Percentiles rank a stretch among this genome's conserved stretches.
Evolutionary conservation across 1,140 invertebrate species (phyloP).

Genomic region (Atta colombica): DNA sequence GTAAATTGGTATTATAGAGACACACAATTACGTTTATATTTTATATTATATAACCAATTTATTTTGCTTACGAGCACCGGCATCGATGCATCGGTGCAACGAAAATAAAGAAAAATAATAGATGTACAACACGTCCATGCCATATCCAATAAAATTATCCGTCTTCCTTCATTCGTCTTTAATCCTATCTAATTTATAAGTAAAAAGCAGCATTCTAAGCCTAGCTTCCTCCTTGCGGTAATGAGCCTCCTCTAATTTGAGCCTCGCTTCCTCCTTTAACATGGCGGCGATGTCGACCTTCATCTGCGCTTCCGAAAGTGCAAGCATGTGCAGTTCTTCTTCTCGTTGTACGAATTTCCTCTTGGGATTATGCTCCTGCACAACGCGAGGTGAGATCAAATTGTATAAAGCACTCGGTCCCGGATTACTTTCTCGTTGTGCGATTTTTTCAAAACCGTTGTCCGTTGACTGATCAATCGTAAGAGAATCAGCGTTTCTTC

Average conservation of each 20-base stretch:
- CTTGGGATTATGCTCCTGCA: slow-evolving; percentile 58
- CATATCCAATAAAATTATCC: background rate
- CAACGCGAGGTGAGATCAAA: slow-evolving; percentile 39
- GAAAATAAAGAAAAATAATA: slow-evolving; percentile 31
- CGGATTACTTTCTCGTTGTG: slow-evolving; percentile 6
- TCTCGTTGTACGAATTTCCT: slow-evolving; percentile 55
- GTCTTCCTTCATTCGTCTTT: slow-evolving; percentile 64
- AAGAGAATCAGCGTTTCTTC: background rate
- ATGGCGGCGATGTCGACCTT: slow-evolving; percentile 77
- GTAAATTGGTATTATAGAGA: slow-evolving; percentile 58
- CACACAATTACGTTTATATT: slow-evolving; percentile 13
- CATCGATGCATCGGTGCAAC: background rate
- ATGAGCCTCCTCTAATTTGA: slow-evolving; percentile 78
- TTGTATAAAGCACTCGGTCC: slow-evolving; percentile 44
- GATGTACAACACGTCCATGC: background rate
- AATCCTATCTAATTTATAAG: slow-evolving; percentile 76
- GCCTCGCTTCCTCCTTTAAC: slow-evolving; percentile 77
- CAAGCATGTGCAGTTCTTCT: slow-evolving; percentile 71
- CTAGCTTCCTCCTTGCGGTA: slow-evolving; percentile 79
- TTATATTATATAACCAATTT: background rate
- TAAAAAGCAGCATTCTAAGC: slow-evolving; percentile 75
- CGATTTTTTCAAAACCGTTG: background rate
- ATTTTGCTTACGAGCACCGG: background rate
- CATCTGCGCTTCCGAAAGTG: slow-evolving; percentile 77
- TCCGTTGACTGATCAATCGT: slow-evolving; percentile 23